Conservation (phyloP, 2,113 vertebrate species). For the Pampusana beccarii region DNA sequence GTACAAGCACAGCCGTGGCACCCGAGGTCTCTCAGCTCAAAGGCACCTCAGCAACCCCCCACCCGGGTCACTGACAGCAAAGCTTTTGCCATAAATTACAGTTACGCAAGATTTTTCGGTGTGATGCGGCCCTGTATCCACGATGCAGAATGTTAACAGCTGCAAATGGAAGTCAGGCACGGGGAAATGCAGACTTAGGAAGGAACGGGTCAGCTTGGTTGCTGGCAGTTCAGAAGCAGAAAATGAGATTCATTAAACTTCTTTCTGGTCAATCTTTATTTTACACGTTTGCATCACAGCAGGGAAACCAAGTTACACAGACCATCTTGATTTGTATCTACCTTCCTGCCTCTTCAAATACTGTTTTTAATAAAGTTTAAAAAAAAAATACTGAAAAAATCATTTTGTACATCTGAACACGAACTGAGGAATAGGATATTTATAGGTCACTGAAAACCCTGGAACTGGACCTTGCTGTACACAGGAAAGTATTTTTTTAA, state of each 20-base stretch:
- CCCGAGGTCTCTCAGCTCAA: neutral
- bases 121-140: neutral
- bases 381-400: constrained; percentile 49
- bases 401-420: neutral
- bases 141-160: neutral
- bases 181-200: neutral
- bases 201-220: neutral
- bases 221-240: neutral
- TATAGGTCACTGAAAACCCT: constrained; percentile 14
- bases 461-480: neutral
- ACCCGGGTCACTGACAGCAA: neutral
- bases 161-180: neutral
- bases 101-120: neutral
- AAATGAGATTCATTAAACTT: constrained; percentile 4
- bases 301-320: constrained; percentile 39
- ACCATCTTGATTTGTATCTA: neutral
- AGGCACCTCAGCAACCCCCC: neutral
- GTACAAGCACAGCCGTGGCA: neutral
- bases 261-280: constrained; percentile 67
- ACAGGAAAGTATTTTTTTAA: neutral
- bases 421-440: neutral
- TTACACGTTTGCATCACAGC: constrained; percentile 54
- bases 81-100: neutral
- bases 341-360: neutral
- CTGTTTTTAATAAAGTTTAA: constrained; percentile 34